Percentiles rank a stretch among this genome's conserved stretches.
Evolutionary conservation across 2,113 vertebrate species (phyloP).

Genomic region (Vulpes vulpes): DNA sequence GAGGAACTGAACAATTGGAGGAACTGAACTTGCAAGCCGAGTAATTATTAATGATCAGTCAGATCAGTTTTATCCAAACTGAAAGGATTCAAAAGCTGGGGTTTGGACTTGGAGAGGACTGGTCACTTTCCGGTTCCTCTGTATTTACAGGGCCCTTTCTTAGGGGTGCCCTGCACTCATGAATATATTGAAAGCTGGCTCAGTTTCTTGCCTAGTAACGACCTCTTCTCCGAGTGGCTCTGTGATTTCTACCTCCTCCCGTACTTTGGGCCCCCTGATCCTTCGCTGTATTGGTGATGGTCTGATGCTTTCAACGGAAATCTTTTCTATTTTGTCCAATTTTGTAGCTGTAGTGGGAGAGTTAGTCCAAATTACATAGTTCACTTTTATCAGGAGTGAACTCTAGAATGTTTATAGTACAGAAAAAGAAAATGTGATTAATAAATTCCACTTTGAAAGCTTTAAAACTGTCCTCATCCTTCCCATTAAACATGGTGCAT

Average conservation of each 20-base stretch:
- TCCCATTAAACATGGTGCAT: background rate
- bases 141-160: background rate
- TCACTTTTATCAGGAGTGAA: background rate
- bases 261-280: background rate
- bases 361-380: conserved; percentile 19
- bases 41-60: background rate
- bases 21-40: background rate
- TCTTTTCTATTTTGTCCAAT: background rate
- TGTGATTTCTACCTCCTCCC: background rate
- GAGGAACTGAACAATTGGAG: background rate
- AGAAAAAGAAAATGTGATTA: background rate
- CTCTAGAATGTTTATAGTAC: background rate
- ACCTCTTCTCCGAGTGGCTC: background rate
- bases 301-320: background rate
- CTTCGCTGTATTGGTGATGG: background rate
- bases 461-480: conserved; percentile 12
- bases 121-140: background rate
- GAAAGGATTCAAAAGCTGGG: background rate
- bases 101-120: background rate
- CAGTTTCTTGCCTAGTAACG: background rate
- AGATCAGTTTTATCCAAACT: background rate
- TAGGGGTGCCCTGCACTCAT: background rate
- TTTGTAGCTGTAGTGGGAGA: conserved; percentile 13
- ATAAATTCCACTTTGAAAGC: background rate
- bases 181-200: background rate